A percentile compares a stretch with the other conserved stretches of the same genome.
phyloP scores from a whole-genome alignment of 2,888 invertebrate genomes.

The Eupithecia tripunctaria region DNA sequence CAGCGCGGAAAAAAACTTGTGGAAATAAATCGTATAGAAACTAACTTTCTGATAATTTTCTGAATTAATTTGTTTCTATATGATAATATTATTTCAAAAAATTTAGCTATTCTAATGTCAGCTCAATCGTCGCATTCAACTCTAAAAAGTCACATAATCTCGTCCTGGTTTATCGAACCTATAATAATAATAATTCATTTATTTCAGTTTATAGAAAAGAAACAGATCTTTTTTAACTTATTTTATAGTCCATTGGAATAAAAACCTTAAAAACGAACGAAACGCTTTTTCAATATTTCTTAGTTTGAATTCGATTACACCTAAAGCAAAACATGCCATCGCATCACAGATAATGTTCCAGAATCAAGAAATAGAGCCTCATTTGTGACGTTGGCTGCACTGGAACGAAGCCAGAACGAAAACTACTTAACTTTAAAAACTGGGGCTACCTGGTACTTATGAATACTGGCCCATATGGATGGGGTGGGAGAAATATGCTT shows the following conservation, averaged over 20 bases:
- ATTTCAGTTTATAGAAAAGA: too few species aligned
- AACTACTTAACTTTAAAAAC: conserved; percentile 67
- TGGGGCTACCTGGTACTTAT: conserved; percentile 64
- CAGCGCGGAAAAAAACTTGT: not conserved
- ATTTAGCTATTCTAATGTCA: not conserved
- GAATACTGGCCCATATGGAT: conserved; percentile 48
- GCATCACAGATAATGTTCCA: conserved; percentile 47
- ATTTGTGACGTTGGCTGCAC: conserved; percentile 66
- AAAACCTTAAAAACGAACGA: too few species aligned
- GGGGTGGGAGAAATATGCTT: conserved; percentile 5
- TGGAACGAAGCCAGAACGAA: conserved; percentile 64
- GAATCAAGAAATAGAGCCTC: conserved; percentile 57
- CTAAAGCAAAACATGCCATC: conserved; percentile 15
- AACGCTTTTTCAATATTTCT: not conserved
- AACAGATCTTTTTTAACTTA: too few species aligned
- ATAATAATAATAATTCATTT: too few species aligned
- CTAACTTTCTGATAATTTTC: not conserved
- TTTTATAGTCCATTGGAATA: too few species aligned
- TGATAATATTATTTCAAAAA: not conserved
- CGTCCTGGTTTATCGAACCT: not conserved
- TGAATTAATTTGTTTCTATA: too few species aligned
- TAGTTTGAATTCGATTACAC: not conserved
- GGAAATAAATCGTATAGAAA: not conserved
- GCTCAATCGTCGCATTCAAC: not conserved
- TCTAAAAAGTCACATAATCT: not conserved